Conservation (phyloP, 2,888 invertebrate genomes). For the Ethmia dodecea region DNA sequence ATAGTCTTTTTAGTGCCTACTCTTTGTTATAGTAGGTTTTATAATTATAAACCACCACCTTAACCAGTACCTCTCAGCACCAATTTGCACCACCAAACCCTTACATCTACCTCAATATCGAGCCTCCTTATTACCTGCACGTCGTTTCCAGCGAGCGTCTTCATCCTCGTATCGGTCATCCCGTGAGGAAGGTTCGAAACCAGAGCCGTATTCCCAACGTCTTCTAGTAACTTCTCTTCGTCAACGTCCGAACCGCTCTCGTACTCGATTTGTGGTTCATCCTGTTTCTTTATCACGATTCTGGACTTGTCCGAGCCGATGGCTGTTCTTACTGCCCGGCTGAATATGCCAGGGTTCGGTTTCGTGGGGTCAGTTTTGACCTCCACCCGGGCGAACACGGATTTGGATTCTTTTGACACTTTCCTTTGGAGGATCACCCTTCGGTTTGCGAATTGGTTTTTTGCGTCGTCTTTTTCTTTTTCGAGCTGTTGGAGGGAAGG, state of each 20-base stretch:
- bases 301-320: conserved; percentile 32
- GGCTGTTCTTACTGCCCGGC: conserved; percentile 55
- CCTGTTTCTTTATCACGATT: conserved; percentile 29
- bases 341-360: conserved; percentile 57
- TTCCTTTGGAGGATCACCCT: conserved; percentile 59
- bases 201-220: conserved; percentile 28
- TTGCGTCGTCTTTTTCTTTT: conserved; percentile 30
- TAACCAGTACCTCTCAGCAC: background rate
- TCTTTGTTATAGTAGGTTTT: too few relatives aligned
- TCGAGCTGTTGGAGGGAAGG: too few relatives aligned
- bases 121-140: conserved; percentile 56
- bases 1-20: too few relatives aligned
- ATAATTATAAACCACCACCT: conserved; percentile 7
- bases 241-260: conserved; percentile 40
- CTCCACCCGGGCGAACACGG: conserved; percentile 43
- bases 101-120: conserved; percentile 16
- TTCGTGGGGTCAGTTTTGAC: conserved; percentile 38
- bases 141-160: conserved; percentile 56
- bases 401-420: conserved; percentile 22
- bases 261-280: conserved; percentile 45
- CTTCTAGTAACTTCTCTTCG: conserved; percentile 31
- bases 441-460: conserved; percentile 39
- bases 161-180: conserved; percentile 62
- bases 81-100: conserved; percentile 4
- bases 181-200: conserved; percentile 61